These are phyloP conservation scores for Stenopsyche tienmushanensis DNA, from an alignment of 1,140 invertebrate genomes.

Conservation along the genomic window DNA sequence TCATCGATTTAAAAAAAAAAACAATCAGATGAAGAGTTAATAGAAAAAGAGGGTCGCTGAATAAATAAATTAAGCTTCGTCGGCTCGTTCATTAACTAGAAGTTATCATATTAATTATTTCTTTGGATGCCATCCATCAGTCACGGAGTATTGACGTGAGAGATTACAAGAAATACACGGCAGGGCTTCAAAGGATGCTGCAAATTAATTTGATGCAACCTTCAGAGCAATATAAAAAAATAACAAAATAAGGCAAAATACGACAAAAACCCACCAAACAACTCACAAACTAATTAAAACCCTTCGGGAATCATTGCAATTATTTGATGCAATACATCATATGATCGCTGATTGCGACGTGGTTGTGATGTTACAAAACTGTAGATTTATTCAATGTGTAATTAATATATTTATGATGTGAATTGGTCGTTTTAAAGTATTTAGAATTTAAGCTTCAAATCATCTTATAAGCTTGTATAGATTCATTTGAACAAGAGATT, in stretches of 20 bases:
- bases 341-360: background rate
- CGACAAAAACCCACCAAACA: background rate
- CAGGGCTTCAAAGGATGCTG: slow-evolving; percentile 19
- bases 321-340: slow-evolving; percentile 10
- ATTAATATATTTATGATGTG: too few species aligned
- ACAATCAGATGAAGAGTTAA: too few species aligned
- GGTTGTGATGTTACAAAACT: too few species aligned
- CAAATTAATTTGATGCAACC: slow-evolving; percentile 7
- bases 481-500: too few species aligned
- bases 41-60: too few species aligned
- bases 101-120: slow-evolving; percentile 31
- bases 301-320: slow-evolving; percentile 1
- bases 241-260: slow-evolving; percentile 9
- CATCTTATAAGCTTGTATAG: too few species aligned
- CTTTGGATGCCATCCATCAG: slow-evolving; percentile 30
- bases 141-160: slow-evolving; percentile 7
- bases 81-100: too few species aligned
- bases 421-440: too few species aligned
- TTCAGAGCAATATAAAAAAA: background rate
- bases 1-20: too few species aligned
- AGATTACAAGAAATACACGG: slow-evolving; percentile 18
- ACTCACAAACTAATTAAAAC: slow-evolving; percentile 16
- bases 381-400: too few species aligned
- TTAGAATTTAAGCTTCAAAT: too few species aligned
- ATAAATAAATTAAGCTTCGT: too few species aligned